phyloP scores from a whole-genome alignment of 2,113 vertebrate genomes.

The Perccottus glenii region DNA sequence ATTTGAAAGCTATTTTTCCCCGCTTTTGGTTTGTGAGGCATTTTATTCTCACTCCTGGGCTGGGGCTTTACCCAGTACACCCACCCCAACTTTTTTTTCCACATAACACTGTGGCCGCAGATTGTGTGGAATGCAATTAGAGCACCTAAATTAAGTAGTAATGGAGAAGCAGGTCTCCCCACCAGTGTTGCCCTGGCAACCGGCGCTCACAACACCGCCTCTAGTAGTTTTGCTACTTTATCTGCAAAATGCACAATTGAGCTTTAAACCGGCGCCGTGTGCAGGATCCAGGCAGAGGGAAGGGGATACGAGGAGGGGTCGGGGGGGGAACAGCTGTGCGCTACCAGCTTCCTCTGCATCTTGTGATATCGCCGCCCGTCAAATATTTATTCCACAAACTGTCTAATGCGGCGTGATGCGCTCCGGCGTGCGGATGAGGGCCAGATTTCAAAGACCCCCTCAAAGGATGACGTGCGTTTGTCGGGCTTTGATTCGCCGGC shows the following conservation, averaged over 20 bases:
- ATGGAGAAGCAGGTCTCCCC: constrained; percentile 98
- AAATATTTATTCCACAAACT: constrained; percentile 88
- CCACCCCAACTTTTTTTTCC: constrained; percentile 31
- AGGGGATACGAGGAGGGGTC: constrained; percentile 28
- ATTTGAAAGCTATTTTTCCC: constrained; percentile 46
- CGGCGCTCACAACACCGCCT: constrained; percentile 95
- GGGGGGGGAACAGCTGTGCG: constrained; percentile 53
- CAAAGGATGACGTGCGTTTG: constrained; percentile 61
- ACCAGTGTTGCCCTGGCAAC: constrained; percentile 98
- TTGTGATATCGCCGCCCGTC: constrained; percentile 91
- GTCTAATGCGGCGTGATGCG: constrained; percentile 71
- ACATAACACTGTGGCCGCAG: constrained; percentile 89
- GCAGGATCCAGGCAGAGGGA: constrained; percentile 85
- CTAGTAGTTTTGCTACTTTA: constrained; percentile 99
- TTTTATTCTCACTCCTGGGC: constrained; percentile 44
- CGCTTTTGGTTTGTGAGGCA: constrained; percentile 21
- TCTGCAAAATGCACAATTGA: constrained; percentile 99
- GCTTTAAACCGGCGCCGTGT: constrained; percentile 96
- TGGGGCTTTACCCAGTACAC: constrained; percentile 12
- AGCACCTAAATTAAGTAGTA: constrained; percentile 99
- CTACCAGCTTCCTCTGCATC: constrained; percentile 72
- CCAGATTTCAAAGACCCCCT: constrained; percentile 72
- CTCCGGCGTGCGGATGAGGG: constrained; percentile 55
- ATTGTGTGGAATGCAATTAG: constrained; percentile 99
- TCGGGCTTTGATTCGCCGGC: constrained; percentile 66